Evolutionary conservation across 2,888 invertebrate species (phyloP), one percentile per base, ranked within the genome.

Genomic region (Leptura quadrifasciata): DNA sequence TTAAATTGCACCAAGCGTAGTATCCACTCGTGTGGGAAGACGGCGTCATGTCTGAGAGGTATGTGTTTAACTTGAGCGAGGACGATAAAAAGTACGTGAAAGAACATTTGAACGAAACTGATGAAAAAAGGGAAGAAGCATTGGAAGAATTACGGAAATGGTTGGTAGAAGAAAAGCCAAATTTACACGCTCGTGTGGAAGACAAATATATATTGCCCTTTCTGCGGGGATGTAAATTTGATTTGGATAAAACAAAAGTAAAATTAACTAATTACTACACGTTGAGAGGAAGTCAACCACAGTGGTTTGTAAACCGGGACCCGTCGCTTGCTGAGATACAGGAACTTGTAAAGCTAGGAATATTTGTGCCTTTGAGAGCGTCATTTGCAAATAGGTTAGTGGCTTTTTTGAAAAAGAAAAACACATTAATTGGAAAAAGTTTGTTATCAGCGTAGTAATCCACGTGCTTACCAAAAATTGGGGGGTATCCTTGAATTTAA

Each of bases 231-330:
- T 91, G 92, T 82, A 93, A 93, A 86, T 93, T 91, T 82, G 89
- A 92, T 82, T 76, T 91, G 9, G 91, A 92, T 3, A 90, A 89
- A 76, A 89, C 92, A 0, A 92, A 93, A 84, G 85, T 82, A 61
- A 93, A 92, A 84, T 85, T 93, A 6, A 87, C 85, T 76, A 91
- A 90, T 86, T 93, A 91, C 84, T 91, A 92, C 81, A 87, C 87
- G 67, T 91, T 93, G 88, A 89, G 91, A 72, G 85, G 88, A 0
- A 89, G 89, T 70, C 84, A 90, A 21, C 88, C 90, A 0, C 92
- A 93, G 84, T 93, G 93, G 93, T 94, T 91, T 83, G 79, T 85
- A 47, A 89, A 92, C 78, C 88, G 93, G 70, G 90, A 93, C 88
- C 93, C 93, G 0, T 86, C 87, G 57, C 81, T 90, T 47, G 90